phyloP scores from a whole-genome alignment of 2,113 vertebrate species.

The Pholis gunnellus region DNA sequence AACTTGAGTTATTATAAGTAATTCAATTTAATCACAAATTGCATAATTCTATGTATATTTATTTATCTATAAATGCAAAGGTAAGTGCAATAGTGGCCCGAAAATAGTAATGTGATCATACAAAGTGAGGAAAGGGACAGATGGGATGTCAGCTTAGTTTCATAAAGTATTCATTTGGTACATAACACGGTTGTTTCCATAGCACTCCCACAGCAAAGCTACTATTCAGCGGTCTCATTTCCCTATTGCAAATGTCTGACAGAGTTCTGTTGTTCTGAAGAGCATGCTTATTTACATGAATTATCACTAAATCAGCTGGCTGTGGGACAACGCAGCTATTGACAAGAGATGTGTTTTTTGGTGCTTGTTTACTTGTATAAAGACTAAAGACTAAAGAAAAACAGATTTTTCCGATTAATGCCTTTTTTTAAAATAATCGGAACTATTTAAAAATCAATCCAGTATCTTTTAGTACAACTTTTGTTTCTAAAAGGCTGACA shows the following conservation, averaged over 20 bases:
- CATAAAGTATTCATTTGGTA: not conserved
- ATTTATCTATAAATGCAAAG: not conserved
- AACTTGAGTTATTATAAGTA: not conserved
- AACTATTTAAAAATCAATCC: not conserved
- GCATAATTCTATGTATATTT: not conserved
- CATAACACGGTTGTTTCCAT: not conserved
- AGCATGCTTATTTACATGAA: constrained; percentile 32
- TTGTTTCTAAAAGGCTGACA: not conserved
- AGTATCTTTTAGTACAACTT: not conserved
- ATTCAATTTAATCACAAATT: not conserved
- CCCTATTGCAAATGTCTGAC: not conserved
- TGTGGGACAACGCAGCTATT: not conserved
- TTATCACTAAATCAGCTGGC: not conserved
- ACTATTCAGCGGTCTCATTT: constrained; percentile 48
- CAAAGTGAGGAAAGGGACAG: not conserved
- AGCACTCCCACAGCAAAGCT: not conserved
- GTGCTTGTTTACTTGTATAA: not conserved
- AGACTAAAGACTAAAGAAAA: not conserved
- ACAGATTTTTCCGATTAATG: not conserved
- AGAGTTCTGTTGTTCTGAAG: not conserved
- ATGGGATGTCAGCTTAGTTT: not conserved
- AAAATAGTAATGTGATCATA: not conserved
- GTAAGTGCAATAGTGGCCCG: no score
- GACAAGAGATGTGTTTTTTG: not conserved
- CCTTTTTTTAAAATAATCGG: not conserved